Evolutionary conservation across 2,113 vertebrate species (phyloP), one percentile per base, ranked within the genome.

Genomic region (Cololabis saira): DNA sequence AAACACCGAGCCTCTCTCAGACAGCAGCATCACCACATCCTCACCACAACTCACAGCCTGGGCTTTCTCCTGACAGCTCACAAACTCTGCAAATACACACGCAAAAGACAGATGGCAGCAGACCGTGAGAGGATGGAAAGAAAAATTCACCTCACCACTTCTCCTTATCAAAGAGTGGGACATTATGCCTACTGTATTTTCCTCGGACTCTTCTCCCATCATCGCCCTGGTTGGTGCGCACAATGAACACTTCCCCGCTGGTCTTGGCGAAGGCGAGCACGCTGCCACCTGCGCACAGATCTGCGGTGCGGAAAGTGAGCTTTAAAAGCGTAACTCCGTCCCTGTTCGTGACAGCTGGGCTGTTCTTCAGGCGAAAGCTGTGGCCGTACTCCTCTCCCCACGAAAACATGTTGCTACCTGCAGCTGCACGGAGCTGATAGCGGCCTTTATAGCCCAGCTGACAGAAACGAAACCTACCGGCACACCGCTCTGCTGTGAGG

Each of bases 331-430:
- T 24, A 0, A 69, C 22, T 2, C 21, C 42, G 0, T 22, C 64
- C 0, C 1, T 14, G 1, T 64, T 0, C 0, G 18, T 10, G 2
- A 4, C 0, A 0, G 12, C 2, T 0, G 44, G 5, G 17, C 30
- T 16, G 1, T 41, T 61, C 14, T 16, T 72, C 0, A 53, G 0
- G 11, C 67, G 13, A 2, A 83, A 85, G 59, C 77, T 67, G 11
- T 16, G 19, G 17, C 8, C 27, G 9, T 50, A 9, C 63, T 89
- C 68, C 50, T 87, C 71, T n/a, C 87, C 87, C 82, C 84, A 87
- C 0, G 71, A 67, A 10, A 82, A 76, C 87, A 89, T 89, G 1
- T 2, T 43, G 49, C 1, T 24, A 1, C 9, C 12, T 61, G 21
- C 6, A 18, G 1, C 21, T 43, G 18, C 1, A 5, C 2, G 0